These are phyloP conservation scores for Ectemnius lituratus DNA, from an alignment of 2,888 invertebrate species.

Conservation along the genomic window DNA sequence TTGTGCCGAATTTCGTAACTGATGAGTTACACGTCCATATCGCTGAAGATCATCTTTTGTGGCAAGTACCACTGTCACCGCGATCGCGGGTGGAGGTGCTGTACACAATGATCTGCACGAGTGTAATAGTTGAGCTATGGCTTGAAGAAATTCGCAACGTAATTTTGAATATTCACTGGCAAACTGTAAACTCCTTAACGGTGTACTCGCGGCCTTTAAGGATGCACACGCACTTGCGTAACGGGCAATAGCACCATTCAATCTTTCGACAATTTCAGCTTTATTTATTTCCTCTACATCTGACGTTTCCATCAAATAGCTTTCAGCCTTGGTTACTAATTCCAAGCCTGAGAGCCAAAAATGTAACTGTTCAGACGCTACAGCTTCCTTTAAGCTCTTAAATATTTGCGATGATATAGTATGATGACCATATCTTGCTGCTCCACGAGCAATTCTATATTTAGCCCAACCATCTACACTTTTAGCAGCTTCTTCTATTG, in stretches of 20 bases:
- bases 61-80: constrained; percentile 88
- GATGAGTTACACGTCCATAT: constrained; percentile 89
- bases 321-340: constrained; percentile 87
- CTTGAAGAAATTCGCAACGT: constrained; percentile 86
- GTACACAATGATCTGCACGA: constrained; percentile 89
- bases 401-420: constrained; percentile 84
- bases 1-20: constrained; percentile 86
- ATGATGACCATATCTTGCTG: constrained; percentile 91
- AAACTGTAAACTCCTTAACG: constrained; percentile 83
- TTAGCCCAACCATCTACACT: constrained; percentile 89
- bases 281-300: constrained; percentile 59
- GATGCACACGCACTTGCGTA: constrained; percentile 75
- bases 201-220: constrained; percentile 84
- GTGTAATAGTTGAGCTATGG: constrained; percentile 82
- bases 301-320: constrained; percentile 79
- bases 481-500: constrained; percentile 81
- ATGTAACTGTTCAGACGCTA: constrained; percentile 92
- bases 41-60: constrained; percentile 88
- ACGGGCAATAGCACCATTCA: constrained; percentile 72
- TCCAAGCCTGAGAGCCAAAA: constrained; percentile 93
- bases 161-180: constrained; percentile 88
- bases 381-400: constrained; percentile 82
- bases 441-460: constrained; percentile 92
- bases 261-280: constrained; percentile 68
- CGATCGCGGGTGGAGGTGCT: constrained; percentile 95